A percentile compares a stretch with the other conserved stretches of the same genome.
Evolutionary conservation across 2,888 invertebrate species (phyloP).

Genomic region (Drosophila mulleri): DNA sequence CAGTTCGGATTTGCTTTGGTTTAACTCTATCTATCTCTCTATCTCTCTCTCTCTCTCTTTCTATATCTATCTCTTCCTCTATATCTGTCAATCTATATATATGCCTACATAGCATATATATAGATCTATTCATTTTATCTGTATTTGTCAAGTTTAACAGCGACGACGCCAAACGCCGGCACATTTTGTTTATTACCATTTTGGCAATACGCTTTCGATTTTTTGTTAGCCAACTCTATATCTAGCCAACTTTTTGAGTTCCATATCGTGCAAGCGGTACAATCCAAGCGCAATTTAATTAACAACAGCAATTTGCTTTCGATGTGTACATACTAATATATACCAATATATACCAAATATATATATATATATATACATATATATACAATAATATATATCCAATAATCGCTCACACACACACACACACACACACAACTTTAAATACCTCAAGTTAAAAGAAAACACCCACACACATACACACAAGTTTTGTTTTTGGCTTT

Average conservation of each 20-base stretch:
- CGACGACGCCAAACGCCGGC: constrained; percentile 78
- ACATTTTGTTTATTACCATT: constrained; percentile 73
- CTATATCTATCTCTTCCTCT: background rate
- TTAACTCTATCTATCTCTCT: constrained; percentile 26
- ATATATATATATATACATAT: constrained; percentile 23
- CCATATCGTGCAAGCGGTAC: constrained; percentile 38
- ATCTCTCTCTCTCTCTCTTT: constrained; percentile 1
- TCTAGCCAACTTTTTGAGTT: constrained; percentile 44
- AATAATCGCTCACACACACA: constrained; percentile 30
- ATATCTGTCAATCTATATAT: constrained; percentile 3
- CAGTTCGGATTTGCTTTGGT: constrained; percentile 55
- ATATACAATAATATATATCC: constrained; percentile 26
- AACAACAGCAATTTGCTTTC: constrained; percentile 72
- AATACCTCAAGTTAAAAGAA: constrained; percentile 28
- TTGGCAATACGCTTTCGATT: constrained; percentile 76
- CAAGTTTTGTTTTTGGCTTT: constrained; percentile 49
- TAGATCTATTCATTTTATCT: constrained; percentile 39
- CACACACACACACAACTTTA: constrained; percentile 11
- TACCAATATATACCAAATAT: constrained; percentile 37
- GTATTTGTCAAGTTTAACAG: constrained; percentile 73
- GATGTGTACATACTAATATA: constrained; percentile 60
- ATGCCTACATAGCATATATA: constrained; percentile 5
- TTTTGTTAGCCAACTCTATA: constrained; percentile 70
- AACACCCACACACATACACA: constrained; percentile 16
- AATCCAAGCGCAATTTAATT: constrained; percentile 45